Evolutionary conservation across 2,888 invertebrate genomes (phyloP), one percentile per base, ranked within the genome.

Genomic region (Agrypnus murinus): DNA sequence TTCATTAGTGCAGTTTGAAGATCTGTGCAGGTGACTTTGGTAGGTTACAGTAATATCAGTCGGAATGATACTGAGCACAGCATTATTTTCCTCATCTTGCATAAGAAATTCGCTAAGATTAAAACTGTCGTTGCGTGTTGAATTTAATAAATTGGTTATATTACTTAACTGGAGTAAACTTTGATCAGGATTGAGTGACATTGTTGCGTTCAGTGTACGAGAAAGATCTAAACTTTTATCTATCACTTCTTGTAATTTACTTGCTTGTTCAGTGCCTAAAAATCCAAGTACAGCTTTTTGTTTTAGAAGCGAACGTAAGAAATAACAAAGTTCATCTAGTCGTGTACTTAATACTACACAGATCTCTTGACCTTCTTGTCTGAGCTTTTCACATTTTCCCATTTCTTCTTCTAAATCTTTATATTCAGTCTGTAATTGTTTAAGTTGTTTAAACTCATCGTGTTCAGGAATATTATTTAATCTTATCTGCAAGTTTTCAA

Each of bases 311-410:
- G 90, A 90, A 75, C 91, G 90, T 75, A 92, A 83, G 80, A 92
- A 92, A 77, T 88, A 87, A 0, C 92, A 90, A 70, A 92, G 83
- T 77, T 92, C 92, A 83, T 92, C 91, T 58, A 92, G 84, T 36
- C 92, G 87, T 3, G 86, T 87, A 19, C 90, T 89, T 46, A 92
- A 82, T 66, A 91, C 79, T 65, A 83, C 76, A 72, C 87, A 87
- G 9, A 87, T 84, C 70, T 87, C 85, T 57, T 82, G 82, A 1
- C 85, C 82, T 74, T 87, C 86, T 9, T 76, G 73, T n/a, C 86
- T 78, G 25, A 84, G 75, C 53, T 79, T 82, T 74, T 87, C 87
- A 12, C 83, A 84, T 36, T 79, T 79, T 43, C 83, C 83, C 1
- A 84, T 74, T 63, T 87, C 84, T 36, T 79, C 76, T 72, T 81